A percentile compares a stretch with the other conserved stretches of the same genome.
Conservation (phyloP, 2,113 vertebrate species). For the Heterotis niloticus region DNA sequence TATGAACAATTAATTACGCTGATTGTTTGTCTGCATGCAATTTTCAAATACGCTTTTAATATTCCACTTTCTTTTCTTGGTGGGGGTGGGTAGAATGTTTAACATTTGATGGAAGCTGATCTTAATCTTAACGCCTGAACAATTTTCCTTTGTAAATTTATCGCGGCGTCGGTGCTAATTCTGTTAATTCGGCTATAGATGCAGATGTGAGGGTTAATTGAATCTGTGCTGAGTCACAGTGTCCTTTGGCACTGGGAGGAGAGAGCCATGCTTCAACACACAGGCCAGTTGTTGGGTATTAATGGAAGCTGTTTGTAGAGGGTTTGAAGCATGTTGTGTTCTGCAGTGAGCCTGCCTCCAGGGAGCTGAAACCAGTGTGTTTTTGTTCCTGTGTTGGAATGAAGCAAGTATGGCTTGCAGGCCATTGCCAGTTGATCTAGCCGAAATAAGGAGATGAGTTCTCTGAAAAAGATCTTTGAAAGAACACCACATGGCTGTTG, state of each 20-base stretch:
- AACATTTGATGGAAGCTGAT: background rate
- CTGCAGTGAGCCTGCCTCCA: background rate
- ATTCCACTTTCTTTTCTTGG: constrained; percentile 21
- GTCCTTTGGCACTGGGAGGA: constrained; percentile 1
- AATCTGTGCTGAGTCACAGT: background rate
- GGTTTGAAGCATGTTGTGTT: background rate
- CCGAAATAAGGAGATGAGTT: background rate
- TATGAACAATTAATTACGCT: constrained; percentile 35
- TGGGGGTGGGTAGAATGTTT: background rate
- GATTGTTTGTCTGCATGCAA: constrained; percentile 13
- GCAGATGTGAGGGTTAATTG: background rate
- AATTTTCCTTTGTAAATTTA: background rate
- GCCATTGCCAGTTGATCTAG: too few relatives aligned
- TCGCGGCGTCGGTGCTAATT: background rate
- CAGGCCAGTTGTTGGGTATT: background rate
- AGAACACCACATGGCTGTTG: background rate
- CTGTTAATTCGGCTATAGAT: background rate
- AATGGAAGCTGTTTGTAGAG: background rate
- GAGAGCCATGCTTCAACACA: background rate
- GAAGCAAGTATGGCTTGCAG: background rate
- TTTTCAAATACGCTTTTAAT: background rate
- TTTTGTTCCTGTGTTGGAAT: background rate
- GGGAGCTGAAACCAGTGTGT: background rate
- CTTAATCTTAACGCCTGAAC: background rate
- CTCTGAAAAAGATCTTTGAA: background rate